Evolutionary conservation across 2,797 vertebrate genomes (phyloP).

Genomic region (Helicolenus hilgendorfi): DNA sequence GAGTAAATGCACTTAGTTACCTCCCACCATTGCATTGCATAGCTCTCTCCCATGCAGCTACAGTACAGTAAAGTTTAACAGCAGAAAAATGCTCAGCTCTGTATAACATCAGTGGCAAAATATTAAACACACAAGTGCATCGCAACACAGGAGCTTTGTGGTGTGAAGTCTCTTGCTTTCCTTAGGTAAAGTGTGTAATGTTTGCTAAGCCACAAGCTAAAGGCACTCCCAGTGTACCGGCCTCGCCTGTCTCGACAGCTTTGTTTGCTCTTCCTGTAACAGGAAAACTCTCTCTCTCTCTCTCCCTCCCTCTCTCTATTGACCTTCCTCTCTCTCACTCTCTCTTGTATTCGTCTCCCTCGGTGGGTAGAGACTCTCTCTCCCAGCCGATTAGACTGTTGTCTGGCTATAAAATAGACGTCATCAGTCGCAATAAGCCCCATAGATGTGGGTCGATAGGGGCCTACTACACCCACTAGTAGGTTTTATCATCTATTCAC

Average conservation of each 20-base stretch:
- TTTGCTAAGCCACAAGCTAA: constrained; percentile 66
- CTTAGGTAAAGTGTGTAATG: constrained; percentile 53
- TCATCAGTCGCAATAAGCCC: neutral
- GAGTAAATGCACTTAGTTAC: neutral
- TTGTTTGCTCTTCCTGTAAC: constrained; percentile 79
- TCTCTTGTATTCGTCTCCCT: constrained; percentile 20
- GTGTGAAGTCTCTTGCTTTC: constrained; percentile 10
- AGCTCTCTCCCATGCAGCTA: neutral
- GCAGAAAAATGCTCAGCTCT: neutral
- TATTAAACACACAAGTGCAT: neutral
- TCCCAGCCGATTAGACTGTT: neutral
- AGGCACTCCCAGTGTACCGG: constrained; percentile 61
- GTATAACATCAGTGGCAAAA: neutral
- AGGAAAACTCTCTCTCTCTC: constrained; percentile 49
- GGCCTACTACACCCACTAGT: neutral
- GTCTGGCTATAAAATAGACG: neutral
- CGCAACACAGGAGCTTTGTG: neutral
- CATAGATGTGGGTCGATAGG: neutral
- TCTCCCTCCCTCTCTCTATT: neutral
- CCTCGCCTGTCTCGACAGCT: constrained; percentile 32
- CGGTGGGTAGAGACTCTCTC: neutral
- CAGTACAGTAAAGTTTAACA: neutral
- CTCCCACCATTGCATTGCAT: neutral
- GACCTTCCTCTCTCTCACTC: neutral
- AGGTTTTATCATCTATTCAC: too few species aligned